A percentile compares a stretch with the other conserved stretches of the same genome.
Conservation (phyloP, 2,888 invertebrate species). For the Tillus elongatus region DNA sequence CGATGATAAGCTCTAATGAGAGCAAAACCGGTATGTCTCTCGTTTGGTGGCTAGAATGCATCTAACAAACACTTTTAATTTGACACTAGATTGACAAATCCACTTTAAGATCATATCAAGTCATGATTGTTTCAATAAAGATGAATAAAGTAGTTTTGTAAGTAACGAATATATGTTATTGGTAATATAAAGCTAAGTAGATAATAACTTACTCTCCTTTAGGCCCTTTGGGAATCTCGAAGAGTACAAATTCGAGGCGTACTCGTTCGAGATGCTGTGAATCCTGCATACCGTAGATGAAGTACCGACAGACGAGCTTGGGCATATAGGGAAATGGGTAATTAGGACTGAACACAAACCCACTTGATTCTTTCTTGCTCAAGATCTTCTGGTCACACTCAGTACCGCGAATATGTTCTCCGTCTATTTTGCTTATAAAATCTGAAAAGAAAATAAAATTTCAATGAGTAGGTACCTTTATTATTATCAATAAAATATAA, state of each 20-base stretch:
- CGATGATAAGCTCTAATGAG: too few species aligned
- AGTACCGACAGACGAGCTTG: conserved; percentile 95
- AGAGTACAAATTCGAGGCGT: conserved; percentile 75
- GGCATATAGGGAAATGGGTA: conserved; percentile 92
- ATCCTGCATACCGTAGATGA: conserved; percentile 97
- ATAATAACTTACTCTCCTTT: conserved; percentile 81
- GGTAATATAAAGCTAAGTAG: too few species aligned
- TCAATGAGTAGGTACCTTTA: too few species aligned
- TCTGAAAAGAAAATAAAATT: conserved; percentile 48
- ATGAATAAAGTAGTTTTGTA: too few species aligned
- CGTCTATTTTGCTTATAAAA: conserved; percentile 87
- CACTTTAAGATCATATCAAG: too few species aligned
- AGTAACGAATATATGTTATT: too few species aligned
- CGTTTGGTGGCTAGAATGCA: too few species aligned
- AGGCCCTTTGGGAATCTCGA: conserved; percentile 81
- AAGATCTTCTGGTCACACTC: conserved; percentile 98
- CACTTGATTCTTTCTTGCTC: conserved; percentile 85
- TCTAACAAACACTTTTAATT: too few species aligned
- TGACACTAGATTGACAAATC: too few species aligned
- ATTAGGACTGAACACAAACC: conserved; percentile 91
- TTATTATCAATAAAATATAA: too few species aligned
- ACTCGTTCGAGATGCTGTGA: conserved; percentile 92
- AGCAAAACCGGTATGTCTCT: too few species aligned
- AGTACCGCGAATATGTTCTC: conserved; percentile 91
- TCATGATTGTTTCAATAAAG: too few species aligned